Percentiles rank a stretch among this genome's conserved stretches.
Conservation (phyloP, 2,797 vertebrate genomes). For the Diplodus sargus region DNA sequence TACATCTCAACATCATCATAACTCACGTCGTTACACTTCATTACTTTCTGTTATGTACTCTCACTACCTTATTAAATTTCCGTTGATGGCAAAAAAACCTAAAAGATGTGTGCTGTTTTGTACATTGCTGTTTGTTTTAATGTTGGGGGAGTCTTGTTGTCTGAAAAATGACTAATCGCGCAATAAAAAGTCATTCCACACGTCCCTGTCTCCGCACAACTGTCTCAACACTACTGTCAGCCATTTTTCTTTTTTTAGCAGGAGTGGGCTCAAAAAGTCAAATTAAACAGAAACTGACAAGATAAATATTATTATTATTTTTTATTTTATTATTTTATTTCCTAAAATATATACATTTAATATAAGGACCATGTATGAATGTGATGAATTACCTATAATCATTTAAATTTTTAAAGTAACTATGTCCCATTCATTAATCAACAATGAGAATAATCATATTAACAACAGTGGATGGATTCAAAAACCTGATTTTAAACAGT, state of each 20-base stretch:
- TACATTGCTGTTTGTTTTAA: constrained; percentile 86
- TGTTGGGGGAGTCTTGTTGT: constrained; percentile 87
- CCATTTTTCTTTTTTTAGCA: constrained; percentile 2
- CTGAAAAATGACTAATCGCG: constrained; percentile 88
- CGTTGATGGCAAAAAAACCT: constrained; percentile 83
- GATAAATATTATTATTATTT: too few species aligned
- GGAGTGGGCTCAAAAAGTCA: background rate
- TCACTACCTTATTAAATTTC: constrained; percentile 88
- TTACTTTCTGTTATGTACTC: constrained; percentile 86
- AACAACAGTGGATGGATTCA: background rate
- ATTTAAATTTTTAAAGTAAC: background rate
- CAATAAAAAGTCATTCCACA: constrained; percentile 88
- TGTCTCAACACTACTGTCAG: constrained; percentile 54
- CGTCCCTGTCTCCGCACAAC: constrained; percentile 67
- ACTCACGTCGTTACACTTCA: constrained; percentile 77
- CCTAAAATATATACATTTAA: too few species aligned
- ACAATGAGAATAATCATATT: background rate
- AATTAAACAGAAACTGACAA: background rate
- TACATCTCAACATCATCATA: constrained; percentile 80
- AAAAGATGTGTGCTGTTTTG: constrained; percentile 86
- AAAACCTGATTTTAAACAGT: constrained; percentile 4
- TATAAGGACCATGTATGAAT: background rate
- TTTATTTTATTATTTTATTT: too few species aligned
- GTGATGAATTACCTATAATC: background rate
- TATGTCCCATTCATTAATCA: background rate